Evolutionary conservation across 2,888 invertebrate genomes (phyloP).

Genomic region (Ferrisia virgata): DNA sequence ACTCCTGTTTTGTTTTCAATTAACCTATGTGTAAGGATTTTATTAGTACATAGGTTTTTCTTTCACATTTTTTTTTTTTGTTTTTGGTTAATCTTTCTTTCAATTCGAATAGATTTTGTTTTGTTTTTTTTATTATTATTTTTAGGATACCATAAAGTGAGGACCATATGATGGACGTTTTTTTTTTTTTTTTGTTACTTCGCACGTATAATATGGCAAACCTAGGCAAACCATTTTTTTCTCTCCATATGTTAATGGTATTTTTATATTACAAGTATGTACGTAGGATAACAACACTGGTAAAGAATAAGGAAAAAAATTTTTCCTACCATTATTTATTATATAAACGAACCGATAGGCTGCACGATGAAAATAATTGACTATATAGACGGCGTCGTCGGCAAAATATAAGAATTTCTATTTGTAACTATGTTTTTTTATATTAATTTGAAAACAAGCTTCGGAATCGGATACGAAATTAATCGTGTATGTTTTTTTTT

Average conservation of each 20-base stretch:
- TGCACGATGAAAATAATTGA: not conserved
- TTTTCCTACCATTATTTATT: too few relatives aligned
- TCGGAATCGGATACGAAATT: conserved; percentile 31
- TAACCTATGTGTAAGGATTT: conserved; percentile 21
- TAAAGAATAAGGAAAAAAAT: not conserved
- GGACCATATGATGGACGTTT: not conserved
- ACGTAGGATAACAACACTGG: not conserved
- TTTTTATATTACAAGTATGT: not conserved
- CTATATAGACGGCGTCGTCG: not conserved
- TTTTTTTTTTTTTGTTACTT: too few relatives aligned
- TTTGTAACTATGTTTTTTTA: conserved; percentile 8
- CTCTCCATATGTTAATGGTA: not conserved
- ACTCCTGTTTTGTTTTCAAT: conserved; percentile 33
- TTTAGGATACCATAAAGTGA: too few relatives aligned
- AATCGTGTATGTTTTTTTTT: conserved; percentile 18
- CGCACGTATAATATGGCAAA: too few relatives aligned
- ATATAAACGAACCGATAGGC: not conserved
- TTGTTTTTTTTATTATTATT: too few relatives aligned
- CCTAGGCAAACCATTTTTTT: not conserved
- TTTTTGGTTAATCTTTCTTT: too few relatives aligned
- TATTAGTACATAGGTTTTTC: not conserved
- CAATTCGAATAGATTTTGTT: too few relatives aligned
- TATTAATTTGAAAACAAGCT: conserved; percentile 38
- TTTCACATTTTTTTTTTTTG: too few relatives aligned
- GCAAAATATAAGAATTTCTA: not conserved